These are phyloP conservation scores for Ciconia boyciana DNA, from an alignment of 2,113 vertebrate species.

Conservation along the genomic window DNA sequence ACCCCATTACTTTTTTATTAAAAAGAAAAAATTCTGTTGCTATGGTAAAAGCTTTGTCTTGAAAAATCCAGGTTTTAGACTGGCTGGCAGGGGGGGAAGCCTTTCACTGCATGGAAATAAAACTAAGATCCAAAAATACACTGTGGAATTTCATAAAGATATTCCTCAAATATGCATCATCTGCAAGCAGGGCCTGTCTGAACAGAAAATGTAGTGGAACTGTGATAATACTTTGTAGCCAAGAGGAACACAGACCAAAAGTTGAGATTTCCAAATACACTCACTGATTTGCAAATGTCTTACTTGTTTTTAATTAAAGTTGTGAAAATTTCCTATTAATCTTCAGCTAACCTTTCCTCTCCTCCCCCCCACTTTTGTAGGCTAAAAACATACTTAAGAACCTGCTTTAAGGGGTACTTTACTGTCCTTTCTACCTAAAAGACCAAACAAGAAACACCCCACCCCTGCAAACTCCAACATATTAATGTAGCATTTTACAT, in stretches of 20 bases:
- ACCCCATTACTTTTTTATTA: not conserved
- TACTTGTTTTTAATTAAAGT: not conserved
- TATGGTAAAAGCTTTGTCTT: not conserved
- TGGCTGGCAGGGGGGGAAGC: not conserved
- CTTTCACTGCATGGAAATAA: not conserved
- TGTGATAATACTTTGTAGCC: not conserved
- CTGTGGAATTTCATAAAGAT: not conserved
- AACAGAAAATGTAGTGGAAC: not conserved
- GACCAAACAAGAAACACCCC: accelerated
- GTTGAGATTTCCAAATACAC: not conserved
- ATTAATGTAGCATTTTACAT: not conserved
- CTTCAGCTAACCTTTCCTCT: not conserved
- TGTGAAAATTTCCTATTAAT: not conserved
- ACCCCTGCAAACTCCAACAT: not conserved
- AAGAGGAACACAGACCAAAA: not conserved
- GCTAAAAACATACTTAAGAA: not conserved
- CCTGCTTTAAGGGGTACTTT: not conserved
- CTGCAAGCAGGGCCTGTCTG: not conserved
- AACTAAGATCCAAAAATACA: not conserved
- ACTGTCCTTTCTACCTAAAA: not conserved
- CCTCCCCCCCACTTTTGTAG: accelerated
- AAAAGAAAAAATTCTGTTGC: not conserved
- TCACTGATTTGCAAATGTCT: not conserved
- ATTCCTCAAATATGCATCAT: not conserved
- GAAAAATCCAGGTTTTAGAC: not conserved